Base-by-base conservation (phyloP, 2,797 vertebrate genomes). In the Sylvilagus floridanus region DNA sequence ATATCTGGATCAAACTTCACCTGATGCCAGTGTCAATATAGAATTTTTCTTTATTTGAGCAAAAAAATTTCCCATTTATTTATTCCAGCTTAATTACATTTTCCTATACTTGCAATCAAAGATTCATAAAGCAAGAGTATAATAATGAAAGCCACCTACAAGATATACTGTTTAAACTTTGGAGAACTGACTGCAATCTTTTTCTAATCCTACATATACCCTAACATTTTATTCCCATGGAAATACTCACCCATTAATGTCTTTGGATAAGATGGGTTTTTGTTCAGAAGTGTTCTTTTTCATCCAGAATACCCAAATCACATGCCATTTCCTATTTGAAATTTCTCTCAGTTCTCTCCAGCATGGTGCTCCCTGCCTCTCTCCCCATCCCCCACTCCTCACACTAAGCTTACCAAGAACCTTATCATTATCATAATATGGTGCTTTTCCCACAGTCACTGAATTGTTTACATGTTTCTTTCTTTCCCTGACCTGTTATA, bases 1-100 rank as follows among this genome's bases (percentile, higher is more conserved):
- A 14, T 12, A 14, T 54, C n/a, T 83, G 14, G 76, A 86, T 54
- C 73, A 89, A 88, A 30, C 22, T n/a, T 77, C 17, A 65, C 37
- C 32, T 22, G 52, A 79, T 62, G 10, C 26, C 12, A 4, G 2
- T 6, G 0, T 54, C 7, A 76, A 65, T 65, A 88, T 47, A 62
- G 63, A 93, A 52, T 71, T 73, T 84, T 10, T 7, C 68, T 47
- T 85, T 90, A 84, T 35, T 65, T 87, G 28, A 89, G 65, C 52
- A 7, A 66, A n/a, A 26, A 66, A 37, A n/a, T 32, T 47, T 26
- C 37, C 47, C 73, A 42, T 47, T 76, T 72, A 71, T 84, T 88
- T 71, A 71, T n/a, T 62, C 12, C 65, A 65, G 21, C 35, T 65
- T n/a, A 68, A 32, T 93, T 89, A 32, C 5, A 75, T 35, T 86